Conservation (phyloP, 1,140 invertebrate genomes). For the Lethrus apterus region DNA sequence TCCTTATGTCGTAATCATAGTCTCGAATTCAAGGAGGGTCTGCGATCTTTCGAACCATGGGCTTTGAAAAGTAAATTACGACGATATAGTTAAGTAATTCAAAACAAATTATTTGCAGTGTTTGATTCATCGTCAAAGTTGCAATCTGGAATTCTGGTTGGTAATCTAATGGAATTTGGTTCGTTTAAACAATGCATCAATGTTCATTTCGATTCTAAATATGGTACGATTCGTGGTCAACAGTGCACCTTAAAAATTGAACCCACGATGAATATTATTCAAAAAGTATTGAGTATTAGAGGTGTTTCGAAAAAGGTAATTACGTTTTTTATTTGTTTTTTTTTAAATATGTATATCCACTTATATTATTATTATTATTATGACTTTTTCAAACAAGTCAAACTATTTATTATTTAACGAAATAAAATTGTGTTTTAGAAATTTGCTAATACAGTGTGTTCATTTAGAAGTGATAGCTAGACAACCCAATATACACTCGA, state of each 20-base stretch:
- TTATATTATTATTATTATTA: background rate
- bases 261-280: slow-evolving; percentile 21
- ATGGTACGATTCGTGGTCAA: slow-evolving; percentile 25
- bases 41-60: slow-evolving; percentile 31
- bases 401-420: too few species aligned
- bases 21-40: slow-evolving; percentile 22
- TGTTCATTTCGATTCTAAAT: slow-evolving; percentile 20
- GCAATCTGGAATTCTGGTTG: slow-evolving; percentile 23
- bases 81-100: slow-evolving; percentile 12
- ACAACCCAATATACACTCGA: too few species aligned
- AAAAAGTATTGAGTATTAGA: slow-evolving; percentile 22
- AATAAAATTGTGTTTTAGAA: too few species aligned
- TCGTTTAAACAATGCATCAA: slow-evolving; percentile 27
- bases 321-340: too few species aligned
- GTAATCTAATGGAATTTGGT: slow-evolving; percentile 26
- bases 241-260: slow-evolving; percentile 23
- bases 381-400: too few species aligned
- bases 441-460: too few species aligned
- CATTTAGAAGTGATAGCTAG: too few species aligned
- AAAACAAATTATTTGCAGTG: slow-evolving; percentile 24
- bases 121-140: slow-evolving; percentile 34
- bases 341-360: too few species aligned
- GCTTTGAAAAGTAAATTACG: slow-evolving; percentile 29
- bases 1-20: slow-evolving; percentile 25
- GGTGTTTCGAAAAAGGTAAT: slow-evolving; percentile 25